Evolutionary conservation across 2,888 invertebrate species (phyloP).

Genomic region (Dasypogon diadema): DNA sequence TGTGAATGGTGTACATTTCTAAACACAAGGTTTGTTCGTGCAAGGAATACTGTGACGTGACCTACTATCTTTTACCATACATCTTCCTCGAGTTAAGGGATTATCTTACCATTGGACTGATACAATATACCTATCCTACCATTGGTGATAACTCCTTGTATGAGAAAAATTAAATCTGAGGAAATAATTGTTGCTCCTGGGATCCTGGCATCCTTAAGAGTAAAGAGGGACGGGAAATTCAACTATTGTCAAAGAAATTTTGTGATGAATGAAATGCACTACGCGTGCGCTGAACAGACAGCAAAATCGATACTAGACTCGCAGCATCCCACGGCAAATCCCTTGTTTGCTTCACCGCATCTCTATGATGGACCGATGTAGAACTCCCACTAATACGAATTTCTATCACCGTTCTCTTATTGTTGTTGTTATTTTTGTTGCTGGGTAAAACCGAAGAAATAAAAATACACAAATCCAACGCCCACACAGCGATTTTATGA

Average conservation of each 20-base stretch:
- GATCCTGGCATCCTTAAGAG: not conserved
- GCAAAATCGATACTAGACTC: slow-evolving; percentile 51
- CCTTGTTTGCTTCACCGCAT: slow-evolving; percentile 41
- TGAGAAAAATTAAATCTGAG: slow-evolving; percentile 6
- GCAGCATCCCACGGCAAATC: slow-evolving; percentile 52
- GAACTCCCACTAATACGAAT: slow-evolving; percentile 36
- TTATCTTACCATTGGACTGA: too few relatives aligned
- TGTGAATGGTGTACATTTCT: too few relatives aligned
- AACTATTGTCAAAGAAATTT: slow-evolving; percentile 35
- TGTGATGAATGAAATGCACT: slow-evolving; percentile 43
- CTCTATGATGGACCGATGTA: slow-evolving; percentile 24
- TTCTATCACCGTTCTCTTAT: slow-evolving; percentile 17
- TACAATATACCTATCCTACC: too few relatives aligned
- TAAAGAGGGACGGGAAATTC: slow-evolving; percentile 1
- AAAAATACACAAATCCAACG: slow-evolving; percentile 51
- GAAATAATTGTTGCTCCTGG: slow-evolving; percentile 29
- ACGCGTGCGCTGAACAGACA: slow-evolving; percentile 45
- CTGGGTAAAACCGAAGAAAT: slow-evolving; percentile 27
- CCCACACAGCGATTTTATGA: slow-evolving; percentile 48
- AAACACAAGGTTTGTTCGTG: too few relatives aligned
- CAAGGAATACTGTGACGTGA: too few relatives aligned
- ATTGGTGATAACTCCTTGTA: too few relatives aligned
- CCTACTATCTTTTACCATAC: too few relatives aligned
- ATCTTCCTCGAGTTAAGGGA: too few relatives aligned
- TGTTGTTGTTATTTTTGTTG: slow-evolving; percentile 41